A percentile compares a stretch with the other conserved stretches of the same genome.
phyloP scores from a whole-genome alignment of 2,888 invertebrate species.

The Liposcelis brunnea region DNA sequence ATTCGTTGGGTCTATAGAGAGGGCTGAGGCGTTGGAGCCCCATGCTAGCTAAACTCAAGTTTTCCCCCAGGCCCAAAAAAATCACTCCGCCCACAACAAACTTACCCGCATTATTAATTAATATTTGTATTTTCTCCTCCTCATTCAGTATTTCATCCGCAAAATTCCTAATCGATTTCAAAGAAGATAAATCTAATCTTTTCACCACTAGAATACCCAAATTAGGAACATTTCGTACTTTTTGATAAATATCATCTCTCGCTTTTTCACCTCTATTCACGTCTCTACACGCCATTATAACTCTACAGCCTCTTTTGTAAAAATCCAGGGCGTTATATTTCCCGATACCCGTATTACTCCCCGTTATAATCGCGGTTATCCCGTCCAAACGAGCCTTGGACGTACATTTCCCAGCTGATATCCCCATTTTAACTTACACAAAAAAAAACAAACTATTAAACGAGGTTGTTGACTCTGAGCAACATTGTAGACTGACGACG shows the following conservation, averaged over 20 bases:
- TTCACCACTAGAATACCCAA: slow-evolving; percentile 28
- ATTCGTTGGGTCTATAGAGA: neutral
- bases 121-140: slow-evolving; percentile 21
- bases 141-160: slow-evolving; percentile 23
- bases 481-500: too few species aligned
- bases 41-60: neutral
- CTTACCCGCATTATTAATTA: slow-evolving; percentile 24
- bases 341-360: slow-evolving; percentile 23
- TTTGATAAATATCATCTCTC: slow-evolving; percentile 30
- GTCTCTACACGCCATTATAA: slow-evolving; percentile 41
- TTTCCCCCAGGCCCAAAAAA: too few species aligned
- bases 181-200: slow-evolving; percentile 28
- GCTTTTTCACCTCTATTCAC: slow-evolving; percentile 34
- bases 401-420: slow-evolving; percentile 5
- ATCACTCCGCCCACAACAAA: too few species aligned
- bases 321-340: slow-evolving; percentile 22
- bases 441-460: too few species aligned
- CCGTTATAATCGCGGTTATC: slow-evolving; percentile 30
- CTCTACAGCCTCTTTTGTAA: slow-evolving; percentile 28
- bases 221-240: slow-evolving; percentile 20
- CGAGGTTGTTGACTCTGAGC: too few species aligned
- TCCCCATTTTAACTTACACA: too few species aligned
- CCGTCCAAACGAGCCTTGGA: slow-evolving; percentile 23
- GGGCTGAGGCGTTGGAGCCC: neutral
- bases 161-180: slow-evolving; percentile 27